Evolutionary conservation across 1,140 invertebrate genomes (phyloP).

Genomic region (Drosophila micromelanica): DNA sequence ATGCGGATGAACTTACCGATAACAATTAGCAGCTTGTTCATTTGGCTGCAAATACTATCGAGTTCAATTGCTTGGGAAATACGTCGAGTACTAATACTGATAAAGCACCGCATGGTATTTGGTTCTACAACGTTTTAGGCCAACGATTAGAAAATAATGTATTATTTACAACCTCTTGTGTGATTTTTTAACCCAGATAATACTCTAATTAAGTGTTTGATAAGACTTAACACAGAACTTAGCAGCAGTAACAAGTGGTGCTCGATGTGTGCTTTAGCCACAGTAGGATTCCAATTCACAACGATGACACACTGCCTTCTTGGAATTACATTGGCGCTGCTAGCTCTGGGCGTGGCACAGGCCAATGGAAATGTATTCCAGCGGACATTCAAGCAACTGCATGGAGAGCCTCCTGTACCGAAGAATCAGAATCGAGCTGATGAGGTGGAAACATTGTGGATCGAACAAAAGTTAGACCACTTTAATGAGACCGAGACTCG

Average conservation of each 20-base stretch:
- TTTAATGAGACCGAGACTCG: constrained; percentile 88
- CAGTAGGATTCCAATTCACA: constrained; percentile 43
- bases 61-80: background rate
- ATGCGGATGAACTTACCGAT: background rate
- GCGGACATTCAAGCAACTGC: constrained; percentile 60
- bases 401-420: constrained; percentile 56
- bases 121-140: constrained; percentile 8
- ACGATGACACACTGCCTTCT: constrained; percentile 53
- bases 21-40: constrained; percentile 10
- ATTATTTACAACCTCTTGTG: constrained; percentile 50
- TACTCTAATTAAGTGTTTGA: constrained; percentile 51
- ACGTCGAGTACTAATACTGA: constrained; percentile 27
- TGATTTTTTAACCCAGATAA: constrained; percentile 33
- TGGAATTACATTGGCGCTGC: constrained; percentile 37
- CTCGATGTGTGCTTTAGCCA: constrained; percentile 6
- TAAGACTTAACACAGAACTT: constrained; percentile 56
- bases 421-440: constrained; percentile 55
- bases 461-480: constrained; percentile 87
- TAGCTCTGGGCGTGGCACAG: constrained; percentile 27
- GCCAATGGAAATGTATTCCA: constrained; percentile 55
- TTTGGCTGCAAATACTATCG: background rate
- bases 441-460: constrained; percentile 68
- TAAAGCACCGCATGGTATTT: constrained; percentile 47
- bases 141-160: constrained; percentile 7
- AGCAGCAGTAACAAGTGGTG: constrained; percentile 14